Conservation (phyloP, 2,888 invertebrate species). For the Apoderus coryli region DNA sequence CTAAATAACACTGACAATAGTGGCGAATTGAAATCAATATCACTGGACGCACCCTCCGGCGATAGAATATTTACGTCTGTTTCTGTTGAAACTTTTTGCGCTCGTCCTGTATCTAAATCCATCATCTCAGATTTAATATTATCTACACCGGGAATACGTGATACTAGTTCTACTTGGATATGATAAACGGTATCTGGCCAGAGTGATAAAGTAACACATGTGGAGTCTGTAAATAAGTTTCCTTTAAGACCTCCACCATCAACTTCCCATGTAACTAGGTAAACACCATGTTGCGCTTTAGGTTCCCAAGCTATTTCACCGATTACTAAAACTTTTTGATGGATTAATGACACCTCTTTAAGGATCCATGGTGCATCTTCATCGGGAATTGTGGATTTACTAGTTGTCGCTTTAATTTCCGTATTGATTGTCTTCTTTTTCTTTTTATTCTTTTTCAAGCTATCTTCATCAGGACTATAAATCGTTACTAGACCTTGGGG, state of each 20-base stretch:
- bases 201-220: conserved; percentile 60
- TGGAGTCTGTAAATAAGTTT: conserved; percentile 67
- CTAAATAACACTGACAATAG: conserved; percentile 47
- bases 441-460: conserved; percentile 31
- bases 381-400: conserved; percentile 35
- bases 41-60: conserved; percentile 26
- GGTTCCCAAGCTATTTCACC: conserved; percentile 63
- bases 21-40: conserved; percentile 35
- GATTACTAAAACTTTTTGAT: conserved; percentile 55
- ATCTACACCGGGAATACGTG: conserved; percentile 44
- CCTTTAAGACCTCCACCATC: conserved; percentile 69
- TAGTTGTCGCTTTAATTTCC: conserved; percentile 37
- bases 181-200: conserved; percentile 72
- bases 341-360: conserved; percentile 53
- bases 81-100: conserved; percentile 48
- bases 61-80: conserved; percentile 43
- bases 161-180: conserved; percentile 59
- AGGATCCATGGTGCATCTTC: conserved; percentile 44
- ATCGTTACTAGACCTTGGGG: conserved; percentile 56
- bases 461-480: conserved; percentile 50
- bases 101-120: conserved; percentile 48
- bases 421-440: conserved; percentile 36
- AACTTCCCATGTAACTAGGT: conserved; percentile 73
- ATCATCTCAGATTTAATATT: conserved; percentile 49
- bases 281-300: conserved; percentile 49